Evolutionary conservation across 1,140 invertebrate genomes (phyloP).

Genomic region (Helicoverpa armigera): DNA sequence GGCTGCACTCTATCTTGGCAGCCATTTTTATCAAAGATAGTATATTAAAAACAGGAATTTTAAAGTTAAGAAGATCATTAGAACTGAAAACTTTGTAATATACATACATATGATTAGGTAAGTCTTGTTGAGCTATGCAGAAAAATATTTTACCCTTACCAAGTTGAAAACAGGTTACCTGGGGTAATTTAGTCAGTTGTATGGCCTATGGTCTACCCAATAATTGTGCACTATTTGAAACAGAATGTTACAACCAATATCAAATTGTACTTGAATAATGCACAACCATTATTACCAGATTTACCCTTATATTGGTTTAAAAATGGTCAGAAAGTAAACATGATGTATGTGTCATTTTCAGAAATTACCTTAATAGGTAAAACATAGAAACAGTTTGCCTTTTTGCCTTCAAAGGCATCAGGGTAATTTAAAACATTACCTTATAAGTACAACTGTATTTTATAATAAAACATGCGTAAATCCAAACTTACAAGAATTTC

Average conservation of each 20-base stretch:
- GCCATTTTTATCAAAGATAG: constrained; percentile 33
- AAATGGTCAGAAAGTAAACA: background rate
- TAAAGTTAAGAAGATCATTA: constrained; percentile 17
- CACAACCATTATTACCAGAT: constrained; percentile 33
- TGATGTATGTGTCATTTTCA: no score
- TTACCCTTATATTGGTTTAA: background rate
- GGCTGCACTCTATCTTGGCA: constrained; percentile 1
- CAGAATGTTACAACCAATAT: constrained; percentile 16
- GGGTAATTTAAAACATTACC: constrained; percentile 2
- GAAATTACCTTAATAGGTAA: no score
- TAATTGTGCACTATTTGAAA: constrained; percentile 44
- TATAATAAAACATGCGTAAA: constrained; percentile 9
- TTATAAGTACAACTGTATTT: constrained; percentile 24
- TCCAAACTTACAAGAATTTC: constrained; percentile 5
- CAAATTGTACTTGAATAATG: constrained; percentile 43
- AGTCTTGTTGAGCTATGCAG: constrained; percentile 1
- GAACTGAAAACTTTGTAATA: background rate
- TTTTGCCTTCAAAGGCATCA: background rate
- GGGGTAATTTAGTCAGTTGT: background rate
- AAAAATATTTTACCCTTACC: background rate
- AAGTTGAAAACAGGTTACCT: background rate
- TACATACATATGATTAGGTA: constrained; percentile 1
- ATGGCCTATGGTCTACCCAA: background rate
- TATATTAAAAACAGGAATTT: constrained; percentile 30
- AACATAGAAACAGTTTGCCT: no score